These are phyloP conservation scores for Cherax quadricarinatus DNA, from an alignment of 1,140 invertebrate genomes.

Conservation along the genomic window DNA sequence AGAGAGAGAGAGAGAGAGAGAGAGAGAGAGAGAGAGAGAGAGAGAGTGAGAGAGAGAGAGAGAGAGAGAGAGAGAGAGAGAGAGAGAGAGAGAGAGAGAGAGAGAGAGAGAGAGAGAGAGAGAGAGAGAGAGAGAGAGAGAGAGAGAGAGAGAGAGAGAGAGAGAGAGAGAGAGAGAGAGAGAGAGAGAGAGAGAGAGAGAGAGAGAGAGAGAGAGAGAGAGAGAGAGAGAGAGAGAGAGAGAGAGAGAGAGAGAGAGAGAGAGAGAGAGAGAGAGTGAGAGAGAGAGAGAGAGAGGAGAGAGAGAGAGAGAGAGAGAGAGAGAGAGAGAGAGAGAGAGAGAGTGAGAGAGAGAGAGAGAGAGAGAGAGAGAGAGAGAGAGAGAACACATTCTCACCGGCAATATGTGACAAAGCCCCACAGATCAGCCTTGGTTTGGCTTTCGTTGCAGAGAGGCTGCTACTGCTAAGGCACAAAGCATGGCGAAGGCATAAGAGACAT, in stretches of 20 bases:
- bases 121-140: neutral
- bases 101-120: neutral
- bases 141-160: neutral
- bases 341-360: too few species aligned
- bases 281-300: neutral
- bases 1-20: too few species aligned
- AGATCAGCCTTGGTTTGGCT: too few species aligned
- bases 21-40: slow-evolving; percentile 2
- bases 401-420: too few species aligned
- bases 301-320: too few species aligned
- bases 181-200: neutral
- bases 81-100: neutral
- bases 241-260: neutral
- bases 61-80: neutral
- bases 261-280: neutral
- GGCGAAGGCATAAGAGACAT: too few species aligned
- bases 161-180: neutral
- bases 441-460: too few species aligned
- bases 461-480: too few species aligned
- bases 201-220: neutral
- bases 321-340: too few species aligned
- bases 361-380: too few species aligned
- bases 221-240: too few species aligned
- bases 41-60: neutral
- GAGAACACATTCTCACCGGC: too few species aligned